Base-by-base conservation (phyloP, 1,140 invertebrate species). In the Panagrolaimus sp. region DNA sequence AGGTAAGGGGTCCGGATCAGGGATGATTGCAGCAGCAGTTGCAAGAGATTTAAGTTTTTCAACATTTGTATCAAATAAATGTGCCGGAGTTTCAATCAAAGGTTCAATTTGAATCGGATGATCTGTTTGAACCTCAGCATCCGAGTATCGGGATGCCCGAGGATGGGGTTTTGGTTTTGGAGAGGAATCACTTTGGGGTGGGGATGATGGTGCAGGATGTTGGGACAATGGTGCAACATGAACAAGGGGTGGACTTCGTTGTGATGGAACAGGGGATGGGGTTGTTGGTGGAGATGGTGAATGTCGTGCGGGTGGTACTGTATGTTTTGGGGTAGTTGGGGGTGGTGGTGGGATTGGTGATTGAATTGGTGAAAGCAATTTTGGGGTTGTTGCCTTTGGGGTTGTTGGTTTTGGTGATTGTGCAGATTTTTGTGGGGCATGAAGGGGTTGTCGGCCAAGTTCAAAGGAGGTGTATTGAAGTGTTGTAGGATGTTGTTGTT, bases 81-180 rank as follows among this genome's bases (percentile, higher is more conserved):
- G 28, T 26, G 52, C 21, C 14, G 52, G 52, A 14, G 52, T 21
- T 9, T 58, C 52, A 12, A 14, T 14, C 2, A 38, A 7, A 38
- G 32, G 32, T 38, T 7, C 32, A 2, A 38, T 38, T 38, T 38
- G 32, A 38, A 38, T 38, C 2, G 32, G 32, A 7, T 38, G 32
- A 12, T 58, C 52, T 12, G 52, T 58, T 58, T 58, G 52, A 28
- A 58, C 52, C 17, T 58, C 52, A 3, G 52, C 28, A 28, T 58
- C 21, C 0, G 52, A 26, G n/a, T 58, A 58, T n/a, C 52, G 21
- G 32, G 32, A 38, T 4, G 7, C 32, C 7, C 32, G 32, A 4
- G 32, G 32, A 38, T 7, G 32, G 2, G 32, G 32, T 4, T 2
- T 38, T 38, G 32, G 32, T 38, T 38, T 38, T 38, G 32, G 32